Conservation (phyloP, 2,113 vertebrate species). For the Oncorhynchus keta region DNA sequence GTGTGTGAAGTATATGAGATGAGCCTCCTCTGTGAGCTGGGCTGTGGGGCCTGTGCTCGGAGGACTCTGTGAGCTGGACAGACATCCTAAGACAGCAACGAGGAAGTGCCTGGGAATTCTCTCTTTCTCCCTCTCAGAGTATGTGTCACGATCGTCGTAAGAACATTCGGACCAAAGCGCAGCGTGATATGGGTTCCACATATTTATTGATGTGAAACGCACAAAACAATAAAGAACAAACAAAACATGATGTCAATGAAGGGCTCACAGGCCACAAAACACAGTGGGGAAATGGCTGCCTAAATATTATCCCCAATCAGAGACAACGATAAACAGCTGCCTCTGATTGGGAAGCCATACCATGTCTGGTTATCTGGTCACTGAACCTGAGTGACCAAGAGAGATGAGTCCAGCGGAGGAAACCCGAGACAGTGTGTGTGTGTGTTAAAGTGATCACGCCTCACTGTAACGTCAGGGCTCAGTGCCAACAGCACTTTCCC, state of each 20-base stretch:
- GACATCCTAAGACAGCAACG: constrained; percentile 5
- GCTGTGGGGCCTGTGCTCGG: not conserved
- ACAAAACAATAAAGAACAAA: too few relatives aligned
- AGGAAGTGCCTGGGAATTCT: constrained; percentile 3
- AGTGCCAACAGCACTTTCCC: constrained; percentile 42
- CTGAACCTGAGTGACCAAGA: constrained; percentile 51
- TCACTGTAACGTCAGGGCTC: constrained; percentile 70
- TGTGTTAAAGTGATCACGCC: constrained; percentile 72
- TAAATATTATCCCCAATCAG: too few relatives aligned
- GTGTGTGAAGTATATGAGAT: constrained; percentile 25
- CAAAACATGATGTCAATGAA: too few relatives aligned
- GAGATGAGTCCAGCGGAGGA: constrained; percentile 49
- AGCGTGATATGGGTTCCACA: too few relatives aligned
- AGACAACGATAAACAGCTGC: too few relatives aligned
- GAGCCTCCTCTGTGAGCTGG: not conserved
- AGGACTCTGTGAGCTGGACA: not conserved
- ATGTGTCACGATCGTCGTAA: too few relatives aligned
- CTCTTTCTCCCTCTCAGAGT: constrained; percentile 3
- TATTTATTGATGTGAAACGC: too few relatives aligned
- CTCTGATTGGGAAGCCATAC: too few relatives aligned
- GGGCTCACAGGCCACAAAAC: too few relatives aligned
- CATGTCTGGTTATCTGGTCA: constrained; percentile 65
- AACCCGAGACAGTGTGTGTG: constrained; percentile 22
- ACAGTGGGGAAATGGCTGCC: too few relatives aligned
- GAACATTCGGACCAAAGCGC: too few relatives aligned